Evolutionary conservation across 2,797 vertebrate genomes (phyloP), one percentile per base, ranked within the genome.

Genomic region (Xenopus petersii): DNA sequence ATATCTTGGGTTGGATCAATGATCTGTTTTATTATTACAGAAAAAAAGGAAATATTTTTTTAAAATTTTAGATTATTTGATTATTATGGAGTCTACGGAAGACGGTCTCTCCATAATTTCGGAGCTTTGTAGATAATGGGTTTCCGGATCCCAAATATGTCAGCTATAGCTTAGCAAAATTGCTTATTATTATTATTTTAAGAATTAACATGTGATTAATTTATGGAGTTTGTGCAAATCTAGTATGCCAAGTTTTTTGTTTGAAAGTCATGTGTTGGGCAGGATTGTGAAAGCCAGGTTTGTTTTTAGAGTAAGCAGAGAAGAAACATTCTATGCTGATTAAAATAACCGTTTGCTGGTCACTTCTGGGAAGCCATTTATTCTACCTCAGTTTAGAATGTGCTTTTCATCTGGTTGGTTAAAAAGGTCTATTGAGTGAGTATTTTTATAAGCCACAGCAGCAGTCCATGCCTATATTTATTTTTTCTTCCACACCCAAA

Each of bases 361-460:
- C 65, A 13, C 67, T 77, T 66, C 48, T 73, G 30, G 17, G 74
- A 49, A 56, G 60, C 33, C 33, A 36, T 36, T 72, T 64, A 62
- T 58, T 54, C 70, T 21, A 12, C 68, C 26, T 21, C 62, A 48
- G 54, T 21, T 65, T 60, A 80, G 74, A 80, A 77, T 64, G 80
- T 61, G 75, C 72, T 79, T 79, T 73, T 73, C 82, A 67, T 84
- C 84, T 85, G 80, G 65, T 67, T 83, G 42, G 85, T 83, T 84
- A 90, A 89, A 85, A 68, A 81, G 65, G 75, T 83, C 75, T 78
- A 70, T 86, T 87, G 80, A 89, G 73, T 81, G 80, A 80, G 64
- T 84, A 77, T 84, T 87, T 90, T 87, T 80, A 84, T 82, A 84
- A 84, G 81, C 75, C 4, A 67, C 7, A 15, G 83, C 80, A 70